A percentile compares a stretch with the other conserved stretches of the same genome.
Conservation (phyloP, 2,797 vertebrate species). For the Serranus cabrilla region DNA sequence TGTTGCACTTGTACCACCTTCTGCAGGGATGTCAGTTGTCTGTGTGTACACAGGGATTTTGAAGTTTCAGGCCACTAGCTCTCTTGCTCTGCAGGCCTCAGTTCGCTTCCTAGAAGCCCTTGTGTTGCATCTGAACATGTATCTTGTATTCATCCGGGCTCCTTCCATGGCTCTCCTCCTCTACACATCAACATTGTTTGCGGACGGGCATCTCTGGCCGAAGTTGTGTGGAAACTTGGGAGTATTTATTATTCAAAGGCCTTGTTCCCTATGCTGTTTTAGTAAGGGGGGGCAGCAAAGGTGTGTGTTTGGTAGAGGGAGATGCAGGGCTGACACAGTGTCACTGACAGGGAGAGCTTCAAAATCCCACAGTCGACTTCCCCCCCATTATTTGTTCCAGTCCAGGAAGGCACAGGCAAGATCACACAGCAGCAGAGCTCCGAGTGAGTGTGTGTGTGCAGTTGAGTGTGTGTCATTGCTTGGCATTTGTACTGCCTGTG, state of each 20-base stretch:
- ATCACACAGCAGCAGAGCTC: conserved; percentile 68
- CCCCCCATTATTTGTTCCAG: conserved; percentile 82
- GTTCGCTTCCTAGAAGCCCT: conserved; percentile 48
- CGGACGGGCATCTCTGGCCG: conserved; percentile 83
- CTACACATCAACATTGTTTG: conserved; percentile 90
- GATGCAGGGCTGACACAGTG: conserved; percentile 84
- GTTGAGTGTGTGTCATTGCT: conserved; percentile 40
- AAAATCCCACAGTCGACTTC: conserved; percentile 76
- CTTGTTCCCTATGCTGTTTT: conserved; percentile 89
- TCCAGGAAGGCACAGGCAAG: conserved; percentile 70
- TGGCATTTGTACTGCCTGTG: conserved; percentile 37
- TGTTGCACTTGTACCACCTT: conserved; percentile 67
- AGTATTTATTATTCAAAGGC: conserved; percentile 91
- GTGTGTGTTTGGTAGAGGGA: conserved; percentile 80
- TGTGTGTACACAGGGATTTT: conserved; percentile 76
- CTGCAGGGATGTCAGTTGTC: conserved; percentile 68
- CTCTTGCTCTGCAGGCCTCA: conserved; percentile 60
- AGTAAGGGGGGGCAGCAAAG: conserved; percentile 79
- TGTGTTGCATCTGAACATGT: conserved; percentile 77
- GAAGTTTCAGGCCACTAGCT: conserved; percentile 72
- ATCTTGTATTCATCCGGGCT: conserved; percentile 83
- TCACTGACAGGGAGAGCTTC: conserved; percentile 82
- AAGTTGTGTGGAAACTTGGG: conserved; percentile 81
- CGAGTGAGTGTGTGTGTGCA: conserved; percentile 38
- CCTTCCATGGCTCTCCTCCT: conserved; percentile 68